Base-by-base conservation (phyloP, 2,888 invertebrate species). In the Cylindroiulus punctatus region DNA sequence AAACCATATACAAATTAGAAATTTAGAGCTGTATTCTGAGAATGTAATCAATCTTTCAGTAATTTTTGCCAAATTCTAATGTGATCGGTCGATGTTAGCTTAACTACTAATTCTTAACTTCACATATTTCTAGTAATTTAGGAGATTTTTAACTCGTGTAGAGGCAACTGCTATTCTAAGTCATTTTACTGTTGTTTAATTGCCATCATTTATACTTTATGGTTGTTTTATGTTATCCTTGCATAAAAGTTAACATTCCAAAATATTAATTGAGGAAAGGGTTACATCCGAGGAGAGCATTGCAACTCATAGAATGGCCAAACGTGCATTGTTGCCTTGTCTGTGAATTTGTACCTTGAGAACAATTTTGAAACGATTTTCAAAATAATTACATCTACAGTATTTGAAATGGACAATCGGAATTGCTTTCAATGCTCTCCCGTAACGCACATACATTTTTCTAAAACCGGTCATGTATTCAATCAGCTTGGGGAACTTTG, bases 161-260 rank as follows among this genome's bases (percentile, higher is more conserved):
- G n/a, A 52, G 19, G 52, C 19, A 52, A 52, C 52, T 52, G 19
- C 52, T 52, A 52, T 52, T 52, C 52, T 52, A 52, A 52, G 52
- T 52, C 52, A 52, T 52, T 52, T 52, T 52, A 52, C n/a, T 52
- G 1, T 17, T 52, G 17, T 52, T 36, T 36, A n/a, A n/a, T 47
- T 17, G 17, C 52, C 17, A 1, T n/a, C n/a, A 19, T n/a, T 52
- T 52, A 52, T 52, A 52, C 52, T 52, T 52, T 52, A 52, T 19
- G 52, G 52, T 52, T 52, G 52, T 52, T 52, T 52, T 52, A 19
- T 52, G 52, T 52, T 52, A 52, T 52, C n/a, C n/a, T 52, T 52
- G 19, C 52, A 52, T 52, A 52, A 19, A n/a, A 52, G 19, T n/a
- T 52, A 52, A 52, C 52, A n/a, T 52, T 52, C 52, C 52, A 19